phyloP scores from a whole-genome alignment of 2,113 vertebrate genomes.

The Edolisoma coerulescens region DNA sequence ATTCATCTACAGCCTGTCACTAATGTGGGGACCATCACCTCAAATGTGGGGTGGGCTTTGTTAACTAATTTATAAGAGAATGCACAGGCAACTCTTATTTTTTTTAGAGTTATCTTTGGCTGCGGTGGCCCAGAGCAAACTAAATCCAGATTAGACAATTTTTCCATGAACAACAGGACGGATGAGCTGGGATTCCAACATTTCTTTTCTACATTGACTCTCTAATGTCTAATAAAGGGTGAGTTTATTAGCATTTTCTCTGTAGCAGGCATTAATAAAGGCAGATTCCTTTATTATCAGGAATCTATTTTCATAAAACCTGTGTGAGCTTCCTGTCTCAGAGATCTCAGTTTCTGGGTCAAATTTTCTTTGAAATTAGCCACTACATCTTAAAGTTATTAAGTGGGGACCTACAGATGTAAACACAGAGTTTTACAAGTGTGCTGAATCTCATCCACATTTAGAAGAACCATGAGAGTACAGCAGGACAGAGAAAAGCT shows the following conservation, averaged over 20 bases:
- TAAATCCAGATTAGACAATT: background rate
- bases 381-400: background rate
- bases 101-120: background rate
- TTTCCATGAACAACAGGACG: background rate
- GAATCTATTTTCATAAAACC: constrained; percentile 19
- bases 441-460: background rate
- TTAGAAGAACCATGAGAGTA: background rate
- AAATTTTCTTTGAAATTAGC: constrained; percentile 6
- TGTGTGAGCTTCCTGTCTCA: background rate
- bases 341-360: background rate
- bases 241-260: constrained; percentile 27
- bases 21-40: background rate
- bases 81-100: background rate
- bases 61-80: background rate
- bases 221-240: constrained; percentile 9
- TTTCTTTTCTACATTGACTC: background rate
- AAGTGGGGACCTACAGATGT: background rate
- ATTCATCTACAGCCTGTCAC: background rate
- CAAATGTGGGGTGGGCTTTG: background rate
- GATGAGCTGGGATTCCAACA: background rate
- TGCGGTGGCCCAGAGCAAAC: background rate
- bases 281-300: background rate
- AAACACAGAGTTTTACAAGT: background rate
- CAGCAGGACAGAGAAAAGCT: background rate
- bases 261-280: background rate